phyloP scores from a whole-genome alignment of 2,888 invertebrate genomes.

The Hydrotaea cyrtoneurina region DNA sequence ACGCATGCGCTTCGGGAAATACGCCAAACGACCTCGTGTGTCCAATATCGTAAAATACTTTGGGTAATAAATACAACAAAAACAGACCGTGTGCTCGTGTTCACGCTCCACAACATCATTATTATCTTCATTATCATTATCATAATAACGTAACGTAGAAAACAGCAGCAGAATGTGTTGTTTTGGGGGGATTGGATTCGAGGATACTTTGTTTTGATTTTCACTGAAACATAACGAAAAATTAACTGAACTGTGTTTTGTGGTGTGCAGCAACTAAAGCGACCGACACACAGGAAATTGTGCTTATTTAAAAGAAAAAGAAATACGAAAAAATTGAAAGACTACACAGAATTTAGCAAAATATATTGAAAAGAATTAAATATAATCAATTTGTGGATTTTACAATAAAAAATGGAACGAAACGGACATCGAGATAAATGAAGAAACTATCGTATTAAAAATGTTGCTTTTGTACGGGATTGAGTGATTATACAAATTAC shows the following conservation, averaged over 20 bases:
- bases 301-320: slow-evolving; percentile 7
- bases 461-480: neutral
- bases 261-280: slow-evolving; percentile 32
- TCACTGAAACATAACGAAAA: slow-evolving; percentile 29
- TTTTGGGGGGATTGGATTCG: slow-evolving; percentile 10
- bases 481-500: slow-evolving; percentile 18
- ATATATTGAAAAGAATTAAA: neutral
- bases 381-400: neutral
- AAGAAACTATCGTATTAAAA: neutral
- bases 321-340: neutral
- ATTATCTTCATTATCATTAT: slow-evolving; percentile 34
- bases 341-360: neutral
- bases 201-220: slow-evolving; percentile 39
- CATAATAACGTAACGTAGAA: neutral
- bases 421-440: neutral
- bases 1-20: slow-evolving; percentile 68
- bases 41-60: slow-evolving; percentile 63
- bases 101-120: slow-evolving; percentile 46
- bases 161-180: slow-evolving; percentile 2
- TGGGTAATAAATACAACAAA: slow-evolving; percentile 12
- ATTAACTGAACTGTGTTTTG: neutral
- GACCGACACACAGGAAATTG: slow-evolving; percentile 21
- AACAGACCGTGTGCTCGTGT: slow-evolving; percentile 13
- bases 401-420: too few species aligned
- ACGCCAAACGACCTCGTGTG: slow-evolving; percentile 69